These are phyloP conservation scores for Melanocharis versteri DNA, from an alignment of 2,113 vertebrate genomes.

Conservation along the genomic window DNA sequence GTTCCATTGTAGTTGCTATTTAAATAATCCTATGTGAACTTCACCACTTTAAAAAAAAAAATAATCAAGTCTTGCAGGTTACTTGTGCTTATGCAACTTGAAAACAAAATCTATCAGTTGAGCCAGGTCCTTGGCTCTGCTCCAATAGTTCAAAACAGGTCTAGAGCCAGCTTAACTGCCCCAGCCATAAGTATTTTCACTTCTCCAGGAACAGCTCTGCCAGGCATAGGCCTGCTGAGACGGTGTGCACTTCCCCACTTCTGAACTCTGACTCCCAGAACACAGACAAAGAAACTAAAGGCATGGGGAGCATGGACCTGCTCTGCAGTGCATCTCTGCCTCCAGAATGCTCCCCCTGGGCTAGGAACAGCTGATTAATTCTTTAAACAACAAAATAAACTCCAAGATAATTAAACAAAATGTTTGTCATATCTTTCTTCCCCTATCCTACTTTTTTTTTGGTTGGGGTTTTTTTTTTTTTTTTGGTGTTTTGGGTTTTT, in stretches of 20 bases:
- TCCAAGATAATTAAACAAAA: not conserved
- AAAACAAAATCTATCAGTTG: constrained; percentile 57
- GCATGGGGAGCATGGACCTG: not conserved
- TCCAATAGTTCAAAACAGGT: not conserved
- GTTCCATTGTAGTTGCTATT: not conserved
- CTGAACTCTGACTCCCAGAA: not conserved
- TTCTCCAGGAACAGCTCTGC: not conserved
- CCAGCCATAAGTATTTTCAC: not conserved
- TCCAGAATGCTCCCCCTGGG: not conserved
- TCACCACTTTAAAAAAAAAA: not conserved
- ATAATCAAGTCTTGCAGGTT: constrained; percentile 16
- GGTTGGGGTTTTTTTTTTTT: not conserved
- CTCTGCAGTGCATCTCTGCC: not conserved
- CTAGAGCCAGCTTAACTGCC: constrained; percentile 33
- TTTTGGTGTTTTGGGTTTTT: no score
- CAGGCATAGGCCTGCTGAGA: not conserved
- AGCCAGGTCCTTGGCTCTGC: constrained; percentile 24
- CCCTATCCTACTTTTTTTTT: not conserved
- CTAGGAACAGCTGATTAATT: not conserved
- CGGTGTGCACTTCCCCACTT: not conserved
- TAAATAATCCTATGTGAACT: constrained; percentile 25
- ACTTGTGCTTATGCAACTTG: not conserved
- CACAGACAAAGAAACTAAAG: not conserved
- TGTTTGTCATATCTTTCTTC: not conserved
- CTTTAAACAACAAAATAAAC: not conserved